These are phyloP conservation scores for Andrena hattorfiana DNA, from an alignment of 2,888 invertebrate species.

Conservation along the genomic window DNA sequence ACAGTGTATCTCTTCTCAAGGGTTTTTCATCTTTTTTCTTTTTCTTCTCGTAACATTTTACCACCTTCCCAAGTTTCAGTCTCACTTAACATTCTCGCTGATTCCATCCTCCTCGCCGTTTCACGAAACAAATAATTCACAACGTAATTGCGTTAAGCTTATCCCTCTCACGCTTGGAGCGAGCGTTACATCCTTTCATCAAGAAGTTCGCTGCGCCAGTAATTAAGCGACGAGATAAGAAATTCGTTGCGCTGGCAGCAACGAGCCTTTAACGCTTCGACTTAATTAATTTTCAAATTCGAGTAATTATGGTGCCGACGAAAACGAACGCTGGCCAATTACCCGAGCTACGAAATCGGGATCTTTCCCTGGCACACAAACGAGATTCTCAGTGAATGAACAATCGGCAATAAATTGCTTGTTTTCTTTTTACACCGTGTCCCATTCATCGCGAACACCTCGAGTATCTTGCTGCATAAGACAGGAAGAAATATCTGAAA, in stretches of 20 bases:
- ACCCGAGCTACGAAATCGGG: neutral
- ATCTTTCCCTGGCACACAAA: neutral
- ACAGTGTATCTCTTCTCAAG: too few species aligned
- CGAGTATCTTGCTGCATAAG: too few species aligned
- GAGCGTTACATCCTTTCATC: conserved; percentile 45
- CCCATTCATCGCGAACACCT: too few species aligned
- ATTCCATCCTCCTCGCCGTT: conserved; percentile 11
- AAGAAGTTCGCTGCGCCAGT: conserved; percentile 32
- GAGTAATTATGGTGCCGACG: conserved; percentile 30
- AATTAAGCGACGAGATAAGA: conserved; percentile 54
- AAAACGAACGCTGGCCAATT: conserved; percentile 22
- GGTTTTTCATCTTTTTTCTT: too few species aligned
- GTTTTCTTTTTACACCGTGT: too few species aligned
- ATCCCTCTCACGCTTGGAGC: conserved; percentile 32
- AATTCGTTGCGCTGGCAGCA: conserved; percentile 28
- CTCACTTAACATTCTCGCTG: conserved; percentile 15
- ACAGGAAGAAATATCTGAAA: too few species aligned
- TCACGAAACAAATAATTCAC: conserved; percentile 52
- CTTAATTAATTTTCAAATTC: conserved; percentile 50
- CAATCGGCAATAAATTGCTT: too few species aligned
- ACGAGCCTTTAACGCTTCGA: conserved; percentile 23
- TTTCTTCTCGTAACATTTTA: conserved; percentile 5
- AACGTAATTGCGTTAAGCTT: conserved; percentile 45
- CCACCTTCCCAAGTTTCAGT: neutral
- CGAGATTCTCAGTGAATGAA: too few species aligned